Conservation (phyloP, 2,113 vertebrate genomes). For the Carassius gibelio region DNA sequence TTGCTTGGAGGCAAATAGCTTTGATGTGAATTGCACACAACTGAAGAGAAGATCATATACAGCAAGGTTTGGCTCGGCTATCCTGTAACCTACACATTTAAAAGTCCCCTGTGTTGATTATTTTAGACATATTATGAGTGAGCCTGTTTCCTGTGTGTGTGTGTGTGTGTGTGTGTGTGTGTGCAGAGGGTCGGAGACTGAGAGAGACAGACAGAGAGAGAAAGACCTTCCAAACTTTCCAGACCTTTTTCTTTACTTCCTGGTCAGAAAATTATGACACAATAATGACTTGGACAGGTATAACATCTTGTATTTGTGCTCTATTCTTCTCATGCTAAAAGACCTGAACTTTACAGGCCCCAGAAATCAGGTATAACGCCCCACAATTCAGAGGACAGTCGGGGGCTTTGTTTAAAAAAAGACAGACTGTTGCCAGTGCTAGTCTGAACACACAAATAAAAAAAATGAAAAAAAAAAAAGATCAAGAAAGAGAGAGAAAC, state of each 20-base stretch:
- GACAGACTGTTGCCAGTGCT: constrained; percentile 64
- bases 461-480: constrained; percentile 42
- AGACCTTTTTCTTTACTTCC: constrained; percentile 44
- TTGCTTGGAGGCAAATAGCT: constrained; percentile 43
- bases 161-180: neutral
- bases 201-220: constrained; percentile 1
- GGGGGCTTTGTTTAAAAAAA: constrained; percentile 55
- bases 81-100: constrained; percentile 6
- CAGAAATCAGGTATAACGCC: constrained; percentile 51
- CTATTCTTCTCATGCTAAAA: constrained; percentile 71
- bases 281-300: constrained; percentile 64
- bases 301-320: constrained; percentile 78
- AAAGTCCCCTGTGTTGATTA: constrained; percentile 12
- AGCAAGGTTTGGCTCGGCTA: constrained; percentile 3
- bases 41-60: constrained; percentile 2
- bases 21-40: constrained; percentile 44
- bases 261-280: constrained; percentile 65
- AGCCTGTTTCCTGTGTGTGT: constrained; percentile 7
- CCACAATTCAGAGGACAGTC: constrained; percentile 56
- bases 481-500: constrained; percentile 22
- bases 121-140: neutral
- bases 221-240: constrained; percentile 7
- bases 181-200: constrained; percentile 6
- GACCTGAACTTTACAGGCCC: constrained; percentile 50
- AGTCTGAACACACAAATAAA: constrained; percentile 64